Base-by-base conservation (phyloP, 30 jellyfish, hydroid and myxozoan genomes). In the Hydractinia symbiolongicarpus region DNA sequence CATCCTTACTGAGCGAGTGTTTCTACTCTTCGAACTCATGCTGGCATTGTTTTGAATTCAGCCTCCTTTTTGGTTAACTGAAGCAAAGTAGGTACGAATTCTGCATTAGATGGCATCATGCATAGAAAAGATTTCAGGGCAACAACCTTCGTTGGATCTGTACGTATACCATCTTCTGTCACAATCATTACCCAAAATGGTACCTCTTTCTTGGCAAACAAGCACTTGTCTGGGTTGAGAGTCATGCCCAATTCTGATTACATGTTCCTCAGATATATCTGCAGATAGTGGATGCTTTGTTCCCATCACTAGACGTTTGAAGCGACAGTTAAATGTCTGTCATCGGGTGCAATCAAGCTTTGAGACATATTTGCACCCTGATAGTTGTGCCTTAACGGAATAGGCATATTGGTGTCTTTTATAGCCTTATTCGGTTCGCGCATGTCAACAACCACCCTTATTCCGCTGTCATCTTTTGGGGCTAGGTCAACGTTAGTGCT, bases 241-340 rank as follows among this genome's bases (percentile, higher is more conserved):
- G 88, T 87, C 5, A 87, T 53, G 21, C 86, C 89, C 62, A 20
- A 19, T n/a, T 53, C 67, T 50, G 6, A 83, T 73, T 6, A 83
- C 83, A 51, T 81, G 69, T 5, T 79, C 94, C 54, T 78, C 84
- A 6, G 86, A 75, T 6, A 79, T 79, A 78, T 68, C 17, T 4
- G 90, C 91, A 51, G 82, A 62, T 4, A 88, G 53, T 13, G 89
- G 93, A 55, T 82, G 82, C 49, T 54, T 66, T n/a, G 83, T 66
- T 3, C 92, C 91, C 95, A 86, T 86, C 14, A 84, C 54, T n/a
- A 86, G 88, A 44, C 79, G 82, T 83, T 81, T 81, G 58, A 79
- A 81, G 4, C 79, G 87, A 81, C 92, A 13, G 91, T 86, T 54
- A 79, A 57, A 66, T 86, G 74, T 60, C 84, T 60, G 21, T 71